phyloP scores from a whole-genome alignment of 2,888 invertebrate genomes.

The Caradrina kadenii region DNA sequence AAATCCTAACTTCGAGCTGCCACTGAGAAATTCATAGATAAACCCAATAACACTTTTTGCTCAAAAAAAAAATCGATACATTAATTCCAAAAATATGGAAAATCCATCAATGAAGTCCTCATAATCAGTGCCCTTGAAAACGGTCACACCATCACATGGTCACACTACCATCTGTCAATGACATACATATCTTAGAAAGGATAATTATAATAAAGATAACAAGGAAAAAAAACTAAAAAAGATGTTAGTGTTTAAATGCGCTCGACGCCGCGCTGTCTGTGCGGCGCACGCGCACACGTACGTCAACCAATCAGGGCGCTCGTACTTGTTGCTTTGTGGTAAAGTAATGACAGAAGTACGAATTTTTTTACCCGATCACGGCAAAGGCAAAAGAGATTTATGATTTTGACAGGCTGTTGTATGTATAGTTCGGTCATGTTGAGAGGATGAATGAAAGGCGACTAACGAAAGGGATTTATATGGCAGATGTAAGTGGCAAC shows the following conservation, averaged over 20 bases:
- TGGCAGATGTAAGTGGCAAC: no score
- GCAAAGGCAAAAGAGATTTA: no score
- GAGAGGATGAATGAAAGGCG: no score
- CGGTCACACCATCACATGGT: conserved; percentile 17
- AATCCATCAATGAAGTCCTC: conserved; percentile 5
- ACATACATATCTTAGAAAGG: conserved; percentile 17
- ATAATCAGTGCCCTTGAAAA: conserved; percentile 7
- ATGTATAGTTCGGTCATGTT: no score
- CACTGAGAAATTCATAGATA: no score
- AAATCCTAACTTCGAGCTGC: no score
- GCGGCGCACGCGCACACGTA: conserved; percentile 18
- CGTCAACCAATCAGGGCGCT: conserved; percentile 19
- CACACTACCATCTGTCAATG: conserved; percentile 6
- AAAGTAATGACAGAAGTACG: conserved; percentile 19
- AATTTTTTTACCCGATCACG: no score
- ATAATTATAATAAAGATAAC: conserved; percentile 39
- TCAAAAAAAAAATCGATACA: no score
- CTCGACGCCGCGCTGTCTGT: conserved; percentile 61
- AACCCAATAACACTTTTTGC: no score
- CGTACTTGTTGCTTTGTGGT: no score
- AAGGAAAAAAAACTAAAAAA: conserved; percentile 30
- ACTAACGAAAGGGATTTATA: no score
- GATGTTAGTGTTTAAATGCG: conserved; percentile 7
- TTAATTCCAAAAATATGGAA: conserved; percentile 1
- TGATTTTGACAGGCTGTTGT: no score